Evolutionary conservation across 23 tunicate genomes (phyloP), one percentile per base, ranked within the genome.

Genomic region (Corella eumyota): DNA sequence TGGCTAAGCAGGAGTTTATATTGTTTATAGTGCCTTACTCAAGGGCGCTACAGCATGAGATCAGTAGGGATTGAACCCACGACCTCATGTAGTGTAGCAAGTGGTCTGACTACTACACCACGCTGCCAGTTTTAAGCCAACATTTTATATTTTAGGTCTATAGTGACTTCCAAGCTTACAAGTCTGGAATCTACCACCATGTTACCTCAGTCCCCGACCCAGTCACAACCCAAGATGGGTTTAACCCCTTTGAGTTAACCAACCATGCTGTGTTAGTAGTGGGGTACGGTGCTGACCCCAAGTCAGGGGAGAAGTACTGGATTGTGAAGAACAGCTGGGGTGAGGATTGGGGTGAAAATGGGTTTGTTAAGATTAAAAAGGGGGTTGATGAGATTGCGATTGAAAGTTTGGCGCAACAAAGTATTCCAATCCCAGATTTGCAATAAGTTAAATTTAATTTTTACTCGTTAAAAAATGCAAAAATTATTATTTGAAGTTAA

Each of bases 321-420:
- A 88, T 79, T 32, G 88, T 88, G 28, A 88, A 88, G 76, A 88
- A 88, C 62, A 78, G 88, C 62, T 88, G 96, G 96, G 96, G 96
- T 19, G 62, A 69, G 26, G 66, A 54, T 1, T 88, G 96, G 96
- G 96, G 96, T 33, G 96, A 88, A 40, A 67, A 78, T 30, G 96
- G 96, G 46, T 88, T 51, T 50, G 77, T 88, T 51, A 57, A 81
- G 29, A 88, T 88, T 61, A 50, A 77, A 7, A 45, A 81, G 0
- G 96, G 96, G 28, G 72, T 68, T n/a, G 96, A 88, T 59, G 96
- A 88, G 53, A 77, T 85, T 50, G 88, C 90, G 11, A 88, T 88
- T 24, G 85, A 78, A 35, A 78, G 87, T 44, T 34, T 88, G 31
- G 96, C 81, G 46, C 58, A 60, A 58, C 82, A 88, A 45, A 79